Evolutionary conservation across 2,888 invertebrate species (phyloP), one percentile per base, ranked within the genome.

Genomic region (Brachyptera putata): DNA sequence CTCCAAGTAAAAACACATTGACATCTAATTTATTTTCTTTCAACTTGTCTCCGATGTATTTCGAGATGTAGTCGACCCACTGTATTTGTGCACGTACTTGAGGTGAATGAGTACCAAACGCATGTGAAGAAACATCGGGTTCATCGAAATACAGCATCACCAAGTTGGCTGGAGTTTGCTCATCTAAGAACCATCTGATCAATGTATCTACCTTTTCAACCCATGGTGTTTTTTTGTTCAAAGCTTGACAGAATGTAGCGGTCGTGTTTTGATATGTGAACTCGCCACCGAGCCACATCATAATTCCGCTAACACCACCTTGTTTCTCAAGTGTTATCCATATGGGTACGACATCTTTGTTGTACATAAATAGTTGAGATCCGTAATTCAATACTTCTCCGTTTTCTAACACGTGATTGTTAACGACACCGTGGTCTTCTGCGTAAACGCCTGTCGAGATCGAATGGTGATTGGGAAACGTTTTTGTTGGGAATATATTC

Each of bases 381-480:
- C 49, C 16, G 49, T 50, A 50, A 3, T n/a, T 3, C 26, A 50
- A 1, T 1, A 25, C n/a, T 14, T 11, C 26, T n/a, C 26, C 26
- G 25, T 26, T 22, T 1, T 26, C 49, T 1, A 2, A 16, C 11
- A 26, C 30, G 1, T 25, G 11, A 16, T 30, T 50, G 18, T 26
- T 30, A 16, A 24, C 26, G 2, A 50, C 26, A 30, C 49, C 49
- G 49, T 50, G 49, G 14, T 26, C 26, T 26, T 50, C 49, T n/a
- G 30, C 49, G 26, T 50, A 50, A 14, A 26, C 26, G 14, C 49
- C 49, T n/a, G 49, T 50, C 14, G 49, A 25, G 9, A 50, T 2
- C 3, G 85, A 80, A 68, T 84, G 84, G 73, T 89, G 89, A 74
- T 89, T 89, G 0, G 87, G 85, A 69, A 85, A 85, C 1, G 89